Conservation (phyloP, 2,113 vertebrate species). For the Mus spicilegus region DNA sequence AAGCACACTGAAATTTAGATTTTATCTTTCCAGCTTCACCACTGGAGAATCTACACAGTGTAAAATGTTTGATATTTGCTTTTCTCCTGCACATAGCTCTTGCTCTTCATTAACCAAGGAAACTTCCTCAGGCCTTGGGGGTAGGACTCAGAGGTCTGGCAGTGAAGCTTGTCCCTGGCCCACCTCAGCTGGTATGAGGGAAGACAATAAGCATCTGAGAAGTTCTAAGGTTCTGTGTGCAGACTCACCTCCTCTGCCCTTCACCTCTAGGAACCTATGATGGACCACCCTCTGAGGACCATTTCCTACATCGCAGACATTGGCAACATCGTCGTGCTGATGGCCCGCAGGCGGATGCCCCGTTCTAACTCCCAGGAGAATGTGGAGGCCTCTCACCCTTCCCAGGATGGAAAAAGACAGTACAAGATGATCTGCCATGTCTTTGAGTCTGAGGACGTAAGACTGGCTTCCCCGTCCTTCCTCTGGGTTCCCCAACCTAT, state of each 20-base stretch:
- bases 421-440: slow-evolving; percentile 99
- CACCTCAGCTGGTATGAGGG: not conserved
- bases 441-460: slow-evolving; percentile 98
- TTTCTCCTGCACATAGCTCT: not conserved
- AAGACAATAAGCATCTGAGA: not conserved
- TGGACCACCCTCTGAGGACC: slow-evolving; percentile 97
- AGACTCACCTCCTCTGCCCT: not conserved
- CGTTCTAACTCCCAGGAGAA: slow-evolving; percentile 95
- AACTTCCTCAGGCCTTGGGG: not conserved
- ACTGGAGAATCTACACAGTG: not conserved
- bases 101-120: not conserved
- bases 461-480: slow-evolving; percentile 72
- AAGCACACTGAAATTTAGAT: not conserved
- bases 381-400: slow-evolving; percentile 93
- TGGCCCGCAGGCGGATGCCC: slow-evolving; percentile 95
- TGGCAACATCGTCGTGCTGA: slow-evolving; percentile 97
- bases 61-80: slow-evolving; percentile 1
- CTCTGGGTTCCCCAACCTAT: not conserved
- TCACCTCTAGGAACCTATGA: slow-evolving; percentile 93
- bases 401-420: slow-evolving; percentile 95
- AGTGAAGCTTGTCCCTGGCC: not conserved
- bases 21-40: not conserved
- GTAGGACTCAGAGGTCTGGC: not conserved
- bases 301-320: slow-evolving; percentile 99
- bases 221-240: not conserved